Evolutionary conservation across 2,888 invertebrate genomes (phyloP).

Genomic region (Rhagonycha fulva): DNA sequence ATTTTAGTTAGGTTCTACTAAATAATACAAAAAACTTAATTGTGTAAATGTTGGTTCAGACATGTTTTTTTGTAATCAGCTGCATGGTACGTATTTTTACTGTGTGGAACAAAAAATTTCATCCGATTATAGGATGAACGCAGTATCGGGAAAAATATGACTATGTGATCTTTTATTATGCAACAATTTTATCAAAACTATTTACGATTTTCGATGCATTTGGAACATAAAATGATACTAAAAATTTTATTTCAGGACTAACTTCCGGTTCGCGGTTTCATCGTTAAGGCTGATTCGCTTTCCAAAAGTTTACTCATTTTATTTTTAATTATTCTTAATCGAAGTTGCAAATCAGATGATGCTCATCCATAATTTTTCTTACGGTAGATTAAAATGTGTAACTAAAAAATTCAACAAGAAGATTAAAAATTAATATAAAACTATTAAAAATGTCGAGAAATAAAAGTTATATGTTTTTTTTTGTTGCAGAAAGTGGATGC

Average conservation of each 20-base stretch:
- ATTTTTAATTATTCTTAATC: not conserved
- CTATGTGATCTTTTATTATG: not conserved
- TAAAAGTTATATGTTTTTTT: slow-evolving; percentile 1
- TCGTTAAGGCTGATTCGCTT: not conserved
- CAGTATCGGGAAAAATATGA: not conserved
- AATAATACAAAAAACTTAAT: not conserved
- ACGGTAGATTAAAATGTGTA: not conserved
- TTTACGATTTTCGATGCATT: not conserved
- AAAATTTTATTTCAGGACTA: not conserved
- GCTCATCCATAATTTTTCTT: no score
- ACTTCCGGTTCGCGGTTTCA: not conserved
- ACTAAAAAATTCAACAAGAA: no score
- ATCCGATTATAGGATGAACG: not conserved
- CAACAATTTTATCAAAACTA: not conserved
- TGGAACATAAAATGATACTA: not conserved
- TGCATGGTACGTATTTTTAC: not conserved
- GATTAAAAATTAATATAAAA: not conserved
- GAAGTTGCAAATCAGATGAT: not conserved
- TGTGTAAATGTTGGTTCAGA: not conserved
- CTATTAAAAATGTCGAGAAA: not conserved
- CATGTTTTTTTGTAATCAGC: not conserved
- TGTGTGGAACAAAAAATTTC: not conserved
- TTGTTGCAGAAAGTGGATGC: slow-evolving; percentile 61
- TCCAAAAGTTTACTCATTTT: not conserved
- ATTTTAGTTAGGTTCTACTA: no score